A percentile compares a stretch with the other conserved stretches of the same genome.
phyloP scores from a whole-genome alignment of 2,888 invertebrate species.

The Diarsia dahlii region DNA sequence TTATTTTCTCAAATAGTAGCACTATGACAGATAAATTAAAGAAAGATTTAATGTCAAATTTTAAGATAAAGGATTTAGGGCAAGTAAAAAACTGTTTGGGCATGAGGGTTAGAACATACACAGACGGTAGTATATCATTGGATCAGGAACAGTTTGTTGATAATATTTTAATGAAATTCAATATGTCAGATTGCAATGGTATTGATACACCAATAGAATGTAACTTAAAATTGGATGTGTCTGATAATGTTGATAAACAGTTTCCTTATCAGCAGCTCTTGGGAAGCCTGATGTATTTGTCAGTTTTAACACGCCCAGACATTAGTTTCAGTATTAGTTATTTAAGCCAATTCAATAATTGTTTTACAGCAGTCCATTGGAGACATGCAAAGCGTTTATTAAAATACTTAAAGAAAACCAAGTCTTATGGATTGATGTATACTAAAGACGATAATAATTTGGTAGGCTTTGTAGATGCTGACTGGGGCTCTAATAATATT shows the following conservation, averaged over 20 bases:
- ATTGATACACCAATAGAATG: slow-evolving; percentile 22
- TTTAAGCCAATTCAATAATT: slow-evolving; percentile 22
- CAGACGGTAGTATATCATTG: too few relatives aligned
- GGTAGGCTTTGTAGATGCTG: neutral
- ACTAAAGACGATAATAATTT: neutral
- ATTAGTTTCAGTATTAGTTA: slow-evolving; percentile 7
- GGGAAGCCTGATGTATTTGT: slow-evolving; percentile 3
- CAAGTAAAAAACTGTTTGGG: too few relatives aligned
- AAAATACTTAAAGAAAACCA: slow-evolving; percentile 15
- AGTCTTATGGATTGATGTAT: neutral
- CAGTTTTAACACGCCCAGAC: slow-evolving; percentile 1
- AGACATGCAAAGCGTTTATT: slow-evolving; percentile 3
- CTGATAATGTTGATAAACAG: neutral
- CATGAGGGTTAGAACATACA: too few relatives aligned
- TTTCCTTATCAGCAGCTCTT: neutral
- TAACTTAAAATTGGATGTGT: slow-evolving; percentile 21
- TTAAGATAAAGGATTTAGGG: too few relatives aligned
- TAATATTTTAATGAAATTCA: slow-evolving; percentile 14
- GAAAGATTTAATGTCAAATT: too few relatives aligned
- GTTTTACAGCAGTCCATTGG: neutral
- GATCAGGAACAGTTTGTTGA: too few relatives aligned
- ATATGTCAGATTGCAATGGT: slow-evolving; percentile 20
- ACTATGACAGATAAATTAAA: too few relatives aligned
- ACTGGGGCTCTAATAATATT: too few relatives aligned
- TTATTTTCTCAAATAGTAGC: too few relatives aligned